Conservation (phyloP, 2,797 vertebrate genomes). For the Hafferia zeledoni region DNA sequence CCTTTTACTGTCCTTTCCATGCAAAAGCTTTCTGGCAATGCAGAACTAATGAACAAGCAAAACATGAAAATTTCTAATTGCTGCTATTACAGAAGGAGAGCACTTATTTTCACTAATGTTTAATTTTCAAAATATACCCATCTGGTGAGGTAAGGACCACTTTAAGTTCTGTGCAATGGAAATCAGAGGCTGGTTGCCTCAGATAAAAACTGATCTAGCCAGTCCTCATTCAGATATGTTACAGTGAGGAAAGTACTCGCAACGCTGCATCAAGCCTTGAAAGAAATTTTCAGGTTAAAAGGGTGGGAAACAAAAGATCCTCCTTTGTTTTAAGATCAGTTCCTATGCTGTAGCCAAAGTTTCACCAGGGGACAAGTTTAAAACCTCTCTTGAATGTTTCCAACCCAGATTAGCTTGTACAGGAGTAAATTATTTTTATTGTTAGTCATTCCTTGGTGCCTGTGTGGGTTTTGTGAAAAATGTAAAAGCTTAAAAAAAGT, state of each 20-base stretch:
- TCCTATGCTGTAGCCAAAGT: constrained; percentile 57
- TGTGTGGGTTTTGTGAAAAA: constrained; percentile 78
- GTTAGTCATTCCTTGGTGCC: constrained; percentile 75
- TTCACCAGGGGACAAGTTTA: constrained; percentile 52
- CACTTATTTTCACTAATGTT: neutral
- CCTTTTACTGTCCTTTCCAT: neutral
- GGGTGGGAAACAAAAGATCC: neutral
- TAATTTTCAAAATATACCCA: neutral
- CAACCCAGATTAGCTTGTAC: constrained; percentile 68
- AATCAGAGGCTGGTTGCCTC: neutral
- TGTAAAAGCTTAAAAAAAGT: constrained; percentile 60
- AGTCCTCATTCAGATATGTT: neutral
- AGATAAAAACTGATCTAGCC: neutral
- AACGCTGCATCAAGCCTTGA: neutral
- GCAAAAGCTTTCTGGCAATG: neutral
- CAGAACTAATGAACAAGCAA: neutral
- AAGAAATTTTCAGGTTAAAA: neutral
- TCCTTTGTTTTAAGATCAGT: constrained; percentile 31
- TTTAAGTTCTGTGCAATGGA: neutral
- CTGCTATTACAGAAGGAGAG: neutral
- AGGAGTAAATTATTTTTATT: constrained; percentile 74
- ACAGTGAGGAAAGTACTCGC: neutral
- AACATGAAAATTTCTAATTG: neutral
- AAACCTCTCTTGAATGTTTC: constrained; percentile 73
- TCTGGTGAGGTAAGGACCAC: neutral